Base-by-base conservation (phyloP, 2,888 invertebrate species). In the Cremastinae sp. region DNA sequence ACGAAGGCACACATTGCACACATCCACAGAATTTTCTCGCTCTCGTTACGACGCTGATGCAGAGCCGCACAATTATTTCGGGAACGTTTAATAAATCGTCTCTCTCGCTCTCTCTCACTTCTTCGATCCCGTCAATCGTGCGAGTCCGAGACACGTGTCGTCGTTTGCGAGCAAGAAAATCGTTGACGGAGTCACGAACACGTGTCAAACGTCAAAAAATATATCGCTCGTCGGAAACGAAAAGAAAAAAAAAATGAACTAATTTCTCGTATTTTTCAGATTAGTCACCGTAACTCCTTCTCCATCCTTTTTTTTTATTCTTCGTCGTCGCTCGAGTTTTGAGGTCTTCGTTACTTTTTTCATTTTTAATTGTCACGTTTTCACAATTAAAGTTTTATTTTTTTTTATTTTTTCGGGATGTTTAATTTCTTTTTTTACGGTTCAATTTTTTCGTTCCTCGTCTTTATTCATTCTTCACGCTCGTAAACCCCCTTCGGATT, bases 11-110 rank as follows among this genome's bases (percentile, higher is more conserved):
- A 56, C 35, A 49, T 37, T 37, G 41, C 61, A 43, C 70, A 58
- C 70, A 65, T 69, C 14, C 64, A 39, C 55, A 37, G 8, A 58
- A 51, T 64, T 43, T 45, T 74, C 43, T 75, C 70, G 65, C 45
- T 45, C 64, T 28, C 28, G 55, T 47, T 28, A 39, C 35, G 35
- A 64, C 55, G 64, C 28, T 16, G 41, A 65, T 58, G 62, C 20
- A 9, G 49, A 47, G 22, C 35, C 62, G 49, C 59, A 64, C 70
- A 16, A 76, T 70, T 75, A 70, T 75, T 75, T 75, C 41, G 65
- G 65, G 64, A 59, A 22, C 28, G 64, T 53, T 65, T 28, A 3
- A 58, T 59, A 39, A 51, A 59, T 72, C 22, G 62, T 9, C 14
- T 55, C 55, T 49, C 49, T 59, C 37, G 45, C 65, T 56, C 43